These are phyloP conservation scores for Deroptyus accipitrinus DNA, from an alignment of 2,113 vertebrate species.

Conservation along the genomic window DNA sequence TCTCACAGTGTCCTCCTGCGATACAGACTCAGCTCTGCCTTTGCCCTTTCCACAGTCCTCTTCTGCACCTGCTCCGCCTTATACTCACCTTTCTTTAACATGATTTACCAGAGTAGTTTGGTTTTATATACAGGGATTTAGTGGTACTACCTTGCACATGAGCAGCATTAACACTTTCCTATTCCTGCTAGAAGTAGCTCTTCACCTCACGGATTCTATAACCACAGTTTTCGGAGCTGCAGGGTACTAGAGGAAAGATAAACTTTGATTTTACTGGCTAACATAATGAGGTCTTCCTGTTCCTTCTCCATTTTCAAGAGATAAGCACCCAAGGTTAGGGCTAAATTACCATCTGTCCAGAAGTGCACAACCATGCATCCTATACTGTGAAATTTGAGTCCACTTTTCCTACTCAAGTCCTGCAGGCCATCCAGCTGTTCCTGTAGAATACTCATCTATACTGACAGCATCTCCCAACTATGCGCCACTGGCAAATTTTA, in stretches of 20 bases:
- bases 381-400: not conserved
- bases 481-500: not conserved
- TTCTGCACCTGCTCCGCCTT: not conserved
- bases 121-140: not conserved
- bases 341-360: not conserved
- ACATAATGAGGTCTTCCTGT: not conserved
- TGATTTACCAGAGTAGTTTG: not conserved
- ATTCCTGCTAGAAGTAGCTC: not conserved
- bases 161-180: not conserved
- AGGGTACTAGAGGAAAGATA: not conserved
- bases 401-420: not conserved
- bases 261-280: not conserved
- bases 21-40: not conserved
- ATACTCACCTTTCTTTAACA: not conserved
- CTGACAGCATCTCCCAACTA: not conserved
- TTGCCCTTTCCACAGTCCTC: not conserved
- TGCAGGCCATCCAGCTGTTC: not conserved
- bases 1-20: rapidly evolving
- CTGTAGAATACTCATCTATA: not conserved
- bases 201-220: not conserved
- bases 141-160: not conserved
- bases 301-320: not conserved
- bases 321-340: not conserved
- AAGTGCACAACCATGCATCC: not conserved
- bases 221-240: not conserved